Conservation (phyloP, 2,888 invertebrate species). For the Zaprionus lineosus region DNA sequence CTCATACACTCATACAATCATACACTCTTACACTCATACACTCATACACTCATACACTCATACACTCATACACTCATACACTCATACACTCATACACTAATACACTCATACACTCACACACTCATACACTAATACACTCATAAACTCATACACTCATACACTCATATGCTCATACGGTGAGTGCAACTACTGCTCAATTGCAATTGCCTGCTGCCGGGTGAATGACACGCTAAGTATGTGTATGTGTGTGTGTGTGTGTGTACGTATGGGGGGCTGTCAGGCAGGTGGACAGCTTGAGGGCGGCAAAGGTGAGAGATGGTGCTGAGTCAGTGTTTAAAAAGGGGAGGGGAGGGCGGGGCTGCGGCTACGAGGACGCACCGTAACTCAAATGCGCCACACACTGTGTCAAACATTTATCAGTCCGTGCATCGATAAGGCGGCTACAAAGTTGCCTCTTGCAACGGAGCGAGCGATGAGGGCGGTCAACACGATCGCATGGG, state of each 20-base stretch:
- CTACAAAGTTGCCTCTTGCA: conserved; percentile 65
- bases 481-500: too few species aligned
- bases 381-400: conserved; percentile 63
- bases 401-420: conserved; percentile 76
- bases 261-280: too few species aligned
- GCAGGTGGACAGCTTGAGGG: too few species aligned
- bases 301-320: not conserved
- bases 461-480: not conserved
- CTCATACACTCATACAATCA: conserved; percentile 28
- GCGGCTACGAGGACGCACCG: conserved; percentile 32
- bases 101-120: conserved; percentile 25
- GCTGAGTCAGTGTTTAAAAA: not conserved
- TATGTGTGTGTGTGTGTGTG: too few species aligned
- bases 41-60: conserved; percentile 19
- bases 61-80: conserved; percentile 21
- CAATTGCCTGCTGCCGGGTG: conserved; percentile 46
- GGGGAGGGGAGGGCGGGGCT: not conserved
- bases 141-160: conserved; percentile 2
- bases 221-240: conserved; percentile 55
- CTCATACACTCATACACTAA: conserved; percentile 18
- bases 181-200: conserved; percentile 40
- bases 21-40: not conserved
- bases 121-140: conserved; percentile 1
- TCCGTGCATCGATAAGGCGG: conserved; percentile 62
- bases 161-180: not conserved